Base-by-base conservation (phyloP, 2,797 vertebrate species). In the Chanos chanos region DNA sequence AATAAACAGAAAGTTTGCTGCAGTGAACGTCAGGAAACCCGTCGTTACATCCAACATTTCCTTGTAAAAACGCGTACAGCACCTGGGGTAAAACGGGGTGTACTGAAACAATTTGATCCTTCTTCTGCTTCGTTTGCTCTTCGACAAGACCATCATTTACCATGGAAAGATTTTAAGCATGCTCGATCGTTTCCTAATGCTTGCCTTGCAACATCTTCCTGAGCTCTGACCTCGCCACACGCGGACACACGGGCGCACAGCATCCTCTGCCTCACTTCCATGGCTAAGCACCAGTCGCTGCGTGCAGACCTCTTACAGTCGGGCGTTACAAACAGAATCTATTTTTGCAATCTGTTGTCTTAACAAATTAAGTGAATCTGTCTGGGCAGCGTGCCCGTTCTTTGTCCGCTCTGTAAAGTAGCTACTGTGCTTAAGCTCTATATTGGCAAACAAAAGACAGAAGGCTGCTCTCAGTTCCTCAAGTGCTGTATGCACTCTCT, bases 261-360 rank as follows among this genome's bases (percentile, higher is more conserved):
- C 49, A 27, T 33, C 47, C 39, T 37, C 45, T 41, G 43, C 28
- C 28, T 55, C 45, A 68, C 54, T 59, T 55, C 21, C 27, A 60
- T 45, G 48, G 33, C 45, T 5, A 34, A 34, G 39, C 56, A 56
- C 59, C 48, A 71, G 59, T 39, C 54, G 47, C 57, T 61, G n/a
- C 55, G 9, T 12, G 62, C 58, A 36, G 40, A n/a, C 19, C 47
- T 36, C 36, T 48, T 31, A 25, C 39, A 44, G 51, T 40, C 22
- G 37, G 52, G 40, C 45, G 48, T 71, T 57, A 74, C 64, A 65
- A 67, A 30, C 64, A 19, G 44, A 18, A 61, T 67, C 52, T 64
- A 71, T 68, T 66, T 71, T 68, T 53, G 56, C 30, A 48, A 65
- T 61, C 51, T 28, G 36, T 59, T 74, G 66, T 63, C 75, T 77